A percentile compares a stretch with the other conserved stretches of the same genome.
Evolutionary conservation across 2,888 invertebrate species (phyloP).

Genomic region (Lithophane ornitopus): DNA sequence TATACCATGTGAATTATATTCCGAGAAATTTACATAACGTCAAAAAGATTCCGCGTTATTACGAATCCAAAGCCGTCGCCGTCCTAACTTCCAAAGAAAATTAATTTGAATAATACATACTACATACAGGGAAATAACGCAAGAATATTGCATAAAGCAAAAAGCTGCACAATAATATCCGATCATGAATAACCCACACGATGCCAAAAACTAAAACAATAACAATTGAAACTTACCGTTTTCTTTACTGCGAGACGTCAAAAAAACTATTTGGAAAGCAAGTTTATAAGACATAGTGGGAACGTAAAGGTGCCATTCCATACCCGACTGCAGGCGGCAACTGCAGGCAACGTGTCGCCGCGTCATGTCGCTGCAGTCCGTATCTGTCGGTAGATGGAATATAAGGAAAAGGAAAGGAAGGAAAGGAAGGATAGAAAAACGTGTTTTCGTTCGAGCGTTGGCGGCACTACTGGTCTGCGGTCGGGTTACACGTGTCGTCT

Average conservation of each 20-base stretch:
- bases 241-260: constrained; percentile 63
- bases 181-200: constrained; percentile 68
- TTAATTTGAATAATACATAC: constrained; percentile 67
- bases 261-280: constrained; percentile 55
- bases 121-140: constrained; percentile 44
- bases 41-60: constrained; percentile 66
- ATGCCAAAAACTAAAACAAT: constrained; percentile 74
- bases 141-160: constrained; percentile 51
- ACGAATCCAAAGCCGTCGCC: constrained; percentile 57
- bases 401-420: no score
- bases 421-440: no score
- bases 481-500: no score
- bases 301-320: constrained; percentile 1
- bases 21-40: constrained; percentile 65
- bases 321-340: no score
- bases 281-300: constrained; percentile 44
- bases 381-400: no score
- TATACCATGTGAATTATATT: constrained; percentile 64
- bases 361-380: no score
- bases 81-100: constrained; percentile 64
- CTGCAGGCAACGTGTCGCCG: no score
- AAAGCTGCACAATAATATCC: constrained; percentile 65
- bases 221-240: constrained; percentile 69
- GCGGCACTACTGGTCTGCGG: no score
- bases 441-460: no score